Conservation (phyloP, 2,888 invertebrate species). For the Lycophotia porphyrea region DNA sequence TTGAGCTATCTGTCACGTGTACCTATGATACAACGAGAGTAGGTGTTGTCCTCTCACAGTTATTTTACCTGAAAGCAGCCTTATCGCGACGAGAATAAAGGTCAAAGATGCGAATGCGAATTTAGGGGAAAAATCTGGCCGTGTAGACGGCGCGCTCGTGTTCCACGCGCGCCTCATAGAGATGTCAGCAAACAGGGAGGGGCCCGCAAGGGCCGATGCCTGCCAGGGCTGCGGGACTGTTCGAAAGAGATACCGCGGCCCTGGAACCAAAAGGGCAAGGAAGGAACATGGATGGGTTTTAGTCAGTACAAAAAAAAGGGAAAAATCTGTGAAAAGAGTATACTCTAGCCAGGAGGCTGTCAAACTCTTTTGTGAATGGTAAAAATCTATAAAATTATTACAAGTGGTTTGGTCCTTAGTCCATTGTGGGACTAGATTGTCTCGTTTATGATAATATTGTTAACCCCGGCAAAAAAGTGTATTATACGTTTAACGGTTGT, state of each 20-base stretch:
- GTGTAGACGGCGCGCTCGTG: no score
- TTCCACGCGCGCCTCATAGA: no score
- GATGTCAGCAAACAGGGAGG: no score
- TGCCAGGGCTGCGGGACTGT: no score
- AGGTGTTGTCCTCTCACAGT: not conserved
- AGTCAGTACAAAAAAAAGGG: no score
- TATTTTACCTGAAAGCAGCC: not conserved
- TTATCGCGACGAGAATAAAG: not conserved
- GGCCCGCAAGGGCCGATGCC: no score
- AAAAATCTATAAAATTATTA: not conserved
- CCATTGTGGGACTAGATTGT: not conserved
- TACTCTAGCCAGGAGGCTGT: not conserved
- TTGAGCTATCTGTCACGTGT: constrained; percentile 14
- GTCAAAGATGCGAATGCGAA: not conserved
- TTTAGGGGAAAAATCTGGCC: no score
- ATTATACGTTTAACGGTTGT: not conserved
- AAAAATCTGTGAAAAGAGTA: not conserved
- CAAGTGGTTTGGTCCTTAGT: not conserved
- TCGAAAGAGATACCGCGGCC: no score
- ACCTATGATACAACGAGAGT: not conserved
- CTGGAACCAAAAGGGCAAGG: no score
- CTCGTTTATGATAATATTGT: not conserved
- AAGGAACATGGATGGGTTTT: no score
- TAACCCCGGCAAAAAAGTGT: not conserved
- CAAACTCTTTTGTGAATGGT: not conserved